Percentiles rank a stretch among this genome's conserved stretches.
Conservation (phyloP, 1,140 invertebrate species). For the Caenorhabditis elegans region DNA sequence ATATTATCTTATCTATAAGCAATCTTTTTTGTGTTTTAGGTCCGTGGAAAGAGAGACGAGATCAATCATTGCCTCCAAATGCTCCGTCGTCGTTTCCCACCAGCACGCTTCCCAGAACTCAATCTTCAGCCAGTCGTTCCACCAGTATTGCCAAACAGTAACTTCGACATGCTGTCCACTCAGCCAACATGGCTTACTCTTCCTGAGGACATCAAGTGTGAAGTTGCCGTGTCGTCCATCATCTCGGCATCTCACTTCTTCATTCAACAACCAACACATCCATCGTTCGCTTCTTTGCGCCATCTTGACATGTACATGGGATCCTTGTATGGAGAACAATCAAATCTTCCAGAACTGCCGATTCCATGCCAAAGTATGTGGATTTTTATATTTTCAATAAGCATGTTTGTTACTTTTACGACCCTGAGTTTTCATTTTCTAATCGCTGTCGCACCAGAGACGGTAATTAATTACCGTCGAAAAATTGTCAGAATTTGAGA, state of each 20-base stretch:
- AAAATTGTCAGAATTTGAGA: neutral
- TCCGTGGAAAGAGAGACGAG: conserved; percentile 60
- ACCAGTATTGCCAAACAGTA: conserved; percentile 41
- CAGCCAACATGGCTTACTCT: conserved; percentile 72
- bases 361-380: conserved; percentile 66
- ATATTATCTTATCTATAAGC: neutral
- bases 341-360: conserved; percentile 69
- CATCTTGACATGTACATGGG: conserved; percentile 74
- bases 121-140: conserved; percentile 65
- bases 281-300: conserved; percentile 80
- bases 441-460: neutral
- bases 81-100: conserved; percentile 61
- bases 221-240: conserved; percentile 82
- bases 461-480: neutral
- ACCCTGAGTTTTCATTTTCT: neutral
- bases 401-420: neutral
- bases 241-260: conserved; percentile 83
- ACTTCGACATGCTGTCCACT: conserved; percentile 39
- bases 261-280: conserved; percentile 83
- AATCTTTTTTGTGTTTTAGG: conserved; percentile 37
- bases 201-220: conserved; percentile 86
- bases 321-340: conserved; percentile 68
- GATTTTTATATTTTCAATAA: neutral
- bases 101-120: conserved; percentile 62
- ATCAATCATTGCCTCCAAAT: conserved; percentile 66